Percentiles rank a stretch among this genome's conserved stretches.
Evolutionary conservation across 2,888 invertebrate genomes (phyloP).

Genomic region (Sericinus montela): DNA sequence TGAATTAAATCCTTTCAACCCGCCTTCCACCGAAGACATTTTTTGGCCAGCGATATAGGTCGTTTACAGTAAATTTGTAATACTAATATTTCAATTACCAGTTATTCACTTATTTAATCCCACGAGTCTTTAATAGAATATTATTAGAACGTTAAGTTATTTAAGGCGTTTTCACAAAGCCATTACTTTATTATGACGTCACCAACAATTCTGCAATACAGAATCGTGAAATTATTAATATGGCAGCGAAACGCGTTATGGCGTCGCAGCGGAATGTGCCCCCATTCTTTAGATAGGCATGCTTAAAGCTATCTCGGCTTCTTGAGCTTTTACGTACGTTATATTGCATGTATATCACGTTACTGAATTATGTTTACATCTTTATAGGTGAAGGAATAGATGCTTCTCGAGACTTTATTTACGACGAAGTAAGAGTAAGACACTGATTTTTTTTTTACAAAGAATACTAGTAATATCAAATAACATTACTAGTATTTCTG

Average conservation of each 20-base stretch:
- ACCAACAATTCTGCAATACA: conserved; percentile 23
- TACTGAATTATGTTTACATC: not conserved
- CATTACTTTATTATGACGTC: conserved; percentile 21
- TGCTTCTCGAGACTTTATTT: no score
- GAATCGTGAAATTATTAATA: conserved; percentile 41
- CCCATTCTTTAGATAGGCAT: conserved; percentile 43
- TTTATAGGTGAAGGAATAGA: not conserved
- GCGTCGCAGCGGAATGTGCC: conserved; percentile 49
- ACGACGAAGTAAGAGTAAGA: no score
- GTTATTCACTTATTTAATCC: no score
- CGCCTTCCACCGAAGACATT: no score
- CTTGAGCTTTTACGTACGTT: conserved; percentile 26
- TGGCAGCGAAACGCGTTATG: conserved; percentile 27
- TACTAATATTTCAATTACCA: no score
- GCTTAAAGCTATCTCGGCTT: not conserved
- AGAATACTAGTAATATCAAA: no score
- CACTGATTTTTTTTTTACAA: no score
- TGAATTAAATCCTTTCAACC: no score
- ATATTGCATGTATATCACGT: not conserved
- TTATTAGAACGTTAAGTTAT: not conserved
- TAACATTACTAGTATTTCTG: no score
- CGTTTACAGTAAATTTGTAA: no score
- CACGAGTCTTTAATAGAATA: no score
- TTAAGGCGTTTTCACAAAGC: not conserved
- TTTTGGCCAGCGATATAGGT: no score